phyloP scores from a whole-genome alignment of 2,888 invertebrate genomes.

The Pseudolycoriella hygida region DNA sequence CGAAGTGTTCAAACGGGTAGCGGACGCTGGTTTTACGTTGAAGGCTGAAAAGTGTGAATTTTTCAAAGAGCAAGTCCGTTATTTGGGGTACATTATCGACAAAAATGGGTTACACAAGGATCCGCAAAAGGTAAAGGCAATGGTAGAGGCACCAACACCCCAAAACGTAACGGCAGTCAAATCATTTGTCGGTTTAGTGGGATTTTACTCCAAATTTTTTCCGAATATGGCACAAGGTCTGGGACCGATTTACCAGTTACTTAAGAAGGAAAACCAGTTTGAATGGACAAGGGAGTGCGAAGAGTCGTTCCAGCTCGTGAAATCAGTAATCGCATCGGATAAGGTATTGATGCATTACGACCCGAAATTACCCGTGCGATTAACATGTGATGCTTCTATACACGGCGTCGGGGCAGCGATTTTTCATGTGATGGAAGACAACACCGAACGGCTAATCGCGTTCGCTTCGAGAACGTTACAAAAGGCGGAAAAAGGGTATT shows the following conservation, averaged over 20 bases:
- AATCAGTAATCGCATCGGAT: neutral
- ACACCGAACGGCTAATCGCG: neutral
- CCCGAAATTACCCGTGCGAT: no score
- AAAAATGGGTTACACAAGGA: slow-evolving; percentile 5
- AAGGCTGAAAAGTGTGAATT: slow-evolving; percentile 6
- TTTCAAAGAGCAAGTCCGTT: neutral
- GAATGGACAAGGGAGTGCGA: slow-evolving; percentile 10
- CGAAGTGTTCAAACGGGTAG: neutral
- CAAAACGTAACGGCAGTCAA: no score
- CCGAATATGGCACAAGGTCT: slow-evolving; percentile 10
- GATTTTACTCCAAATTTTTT: slow-evolving; percentile 13
- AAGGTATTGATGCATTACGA: neutral
- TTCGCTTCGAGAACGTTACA: slow-evolving; percentile 8
- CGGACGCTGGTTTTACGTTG: slow-evolving; percentile 1
- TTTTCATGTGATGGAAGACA: neutral
- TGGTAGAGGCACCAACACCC: slow-evolving; percentile 8
- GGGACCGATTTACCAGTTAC: slow-evolving; percentile 10
- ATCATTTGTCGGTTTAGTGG: slow-evolving; percentile 13
- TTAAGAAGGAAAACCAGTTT: slow-evolving; percentile 13
- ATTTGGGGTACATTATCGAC: slow-evolving; percentile 6
- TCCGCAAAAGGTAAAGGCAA: slow-evolving; percentile 3
- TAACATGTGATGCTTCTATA: neutral
- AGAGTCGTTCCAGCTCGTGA: neutral
- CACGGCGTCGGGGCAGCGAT: neutral
- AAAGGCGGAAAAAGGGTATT: slow-evolving; percentile 14